Evolutionary conservation across 2,797 vertebrate species (phyloP), one percentile per base, ranked within the genome.

Genomic region (Spondyliosoma cantharus): DNA sequence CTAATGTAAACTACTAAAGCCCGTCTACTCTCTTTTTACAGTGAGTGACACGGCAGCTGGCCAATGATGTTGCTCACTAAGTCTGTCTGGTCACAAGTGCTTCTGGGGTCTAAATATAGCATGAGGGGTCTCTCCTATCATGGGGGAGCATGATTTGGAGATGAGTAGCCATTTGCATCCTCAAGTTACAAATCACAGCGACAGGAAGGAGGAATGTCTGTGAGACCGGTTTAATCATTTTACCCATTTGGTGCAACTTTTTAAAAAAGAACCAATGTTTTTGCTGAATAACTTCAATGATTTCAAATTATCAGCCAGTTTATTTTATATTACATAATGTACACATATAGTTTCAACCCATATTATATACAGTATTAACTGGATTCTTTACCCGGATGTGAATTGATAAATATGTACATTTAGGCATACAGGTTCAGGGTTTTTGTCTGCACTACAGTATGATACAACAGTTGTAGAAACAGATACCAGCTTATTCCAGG

Each of bases 121-220:
- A 54, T 11, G 25, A 82, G 32, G 82, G 88, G 89, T 92, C 91
- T 93, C 91, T 95, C 87, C 93, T 94, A 94, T 94, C 93, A 91
- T 71, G 74, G 76, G 67, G 86, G 89, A 37, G 69, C 80, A 88
- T 80, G 88, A 90, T 86, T 91, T 89, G 86, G 81, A 92, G 91
- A 91, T 85, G 88, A 91, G 89, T 62, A 78, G 83, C 74, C 86
- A 80, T 89, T 89, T 87, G 78, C 67, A 89, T 89, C 81, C 66
- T 88, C 80, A 85, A 86, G 88, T 79, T 86, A 84, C 80, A 82
- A 80, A 85, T 75, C 53, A 74, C 63, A 89, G 67, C 29, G 62
- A 63, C 57, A 62, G 66, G 71, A 76, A 60, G 16, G 67, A 76
- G 32, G 25, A 7, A 69, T 68, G 86, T 25, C 27, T 14, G 54